phyloP scores from a whole-genome alignment of 2,888 invertebrate genomes.

The Tuberolachnus salignus region DNA sequence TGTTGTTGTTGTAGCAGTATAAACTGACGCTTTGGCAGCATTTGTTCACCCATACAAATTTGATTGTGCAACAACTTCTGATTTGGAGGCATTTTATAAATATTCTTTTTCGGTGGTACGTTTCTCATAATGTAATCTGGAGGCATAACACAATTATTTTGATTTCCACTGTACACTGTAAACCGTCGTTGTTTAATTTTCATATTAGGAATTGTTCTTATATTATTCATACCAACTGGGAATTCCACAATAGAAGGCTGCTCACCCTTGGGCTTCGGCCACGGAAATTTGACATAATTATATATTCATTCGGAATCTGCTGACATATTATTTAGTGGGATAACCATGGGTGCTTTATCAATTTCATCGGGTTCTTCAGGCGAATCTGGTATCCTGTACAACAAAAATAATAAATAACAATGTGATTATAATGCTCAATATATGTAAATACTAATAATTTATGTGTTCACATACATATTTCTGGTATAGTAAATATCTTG shows the following conservation, averaged over 20 bases:
- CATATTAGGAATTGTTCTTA: conserved; percentile 44
- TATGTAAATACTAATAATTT: not conserved
- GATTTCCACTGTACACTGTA: conserved; percentile 7
- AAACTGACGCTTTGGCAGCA: conserved; percentile 12
- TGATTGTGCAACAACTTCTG: conserved; percentile 48
- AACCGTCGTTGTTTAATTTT: conserved; percentile 46
- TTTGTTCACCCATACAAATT: conserved; percentile 43
- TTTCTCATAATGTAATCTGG: conserved; percentile 38
- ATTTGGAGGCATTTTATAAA: conserved; percentile 35
- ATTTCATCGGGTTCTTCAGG: conserved; percentile 81
- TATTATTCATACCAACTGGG: conserved; percentile 36
- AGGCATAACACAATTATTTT: conserved; percentile 44
- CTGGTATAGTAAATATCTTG: conserved; percentile 80
- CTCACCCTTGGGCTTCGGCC: conserved; percentile 81
- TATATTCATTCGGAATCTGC: conserved; percentile 77
- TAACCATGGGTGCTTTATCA: conserved; percentile 76
- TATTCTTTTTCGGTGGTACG: conserved; percentile 34
- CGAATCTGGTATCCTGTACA: conserved; percentile 77
- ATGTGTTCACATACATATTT: conserved; percentile 58
- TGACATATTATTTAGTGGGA: conserved; percentile 87
- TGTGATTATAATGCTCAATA: not conserved
- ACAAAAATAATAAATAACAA: conserved; percentile 1
- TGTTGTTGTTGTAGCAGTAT: not conserved
- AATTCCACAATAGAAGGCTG: conserved; percentile 30
- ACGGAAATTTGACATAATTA: conserved; percentile 77